phyloP scores from a whole-genome alignment of 2,888 invertebrate species.

The Diachrysia chrysitis region DNA sequence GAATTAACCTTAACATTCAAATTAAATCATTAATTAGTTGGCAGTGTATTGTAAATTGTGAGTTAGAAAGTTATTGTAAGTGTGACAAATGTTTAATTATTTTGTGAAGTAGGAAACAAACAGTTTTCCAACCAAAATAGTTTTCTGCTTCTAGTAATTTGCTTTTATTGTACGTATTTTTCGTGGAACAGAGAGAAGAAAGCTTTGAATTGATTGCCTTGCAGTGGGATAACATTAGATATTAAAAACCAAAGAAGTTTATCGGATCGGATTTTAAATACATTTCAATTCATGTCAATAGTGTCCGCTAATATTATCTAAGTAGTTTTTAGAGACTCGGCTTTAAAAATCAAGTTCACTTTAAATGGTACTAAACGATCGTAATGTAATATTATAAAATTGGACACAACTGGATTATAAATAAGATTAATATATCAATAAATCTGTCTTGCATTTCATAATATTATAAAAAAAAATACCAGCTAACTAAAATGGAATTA shows the following conservation, averaged over 20 bases:
- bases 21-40: neutral
- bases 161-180: too few relatives aligned
- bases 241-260: too few relatives aligned
- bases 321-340: neutral
- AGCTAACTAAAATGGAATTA: conserved; percentile 9
- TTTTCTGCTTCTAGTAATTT: too few relatives aligned
- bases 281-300: neutral
- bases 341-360: neutral
- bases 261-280: too few relatives aligned
- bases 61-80: conserved; percentile 15
- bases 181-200: too few relatives aligned
- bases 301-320: neutral
- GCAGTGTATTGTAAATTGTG: conserved; percentile 13
- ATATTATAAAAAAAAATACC: neutral
- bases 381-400: neutral
- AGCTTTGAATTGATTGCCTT: too few relatives aligned
- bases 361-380: neutral
- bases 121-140: too few relatives aligned
- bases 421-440: neutral
- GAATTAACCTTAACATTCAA: conserved; percentile 20
- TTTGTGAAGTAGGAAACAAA: conserved; percentile 8
- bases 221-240: too few relatives aligned
- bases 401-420: neutral
- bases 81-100: conserved; percentile 8
- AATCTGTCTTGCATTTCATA: neutral